Evolutionary conservation across 2,888 invertebrate species (phyloP), one percentile per base, ranked within the genome.

Genomic region (Acronicta aceris): DNA sequence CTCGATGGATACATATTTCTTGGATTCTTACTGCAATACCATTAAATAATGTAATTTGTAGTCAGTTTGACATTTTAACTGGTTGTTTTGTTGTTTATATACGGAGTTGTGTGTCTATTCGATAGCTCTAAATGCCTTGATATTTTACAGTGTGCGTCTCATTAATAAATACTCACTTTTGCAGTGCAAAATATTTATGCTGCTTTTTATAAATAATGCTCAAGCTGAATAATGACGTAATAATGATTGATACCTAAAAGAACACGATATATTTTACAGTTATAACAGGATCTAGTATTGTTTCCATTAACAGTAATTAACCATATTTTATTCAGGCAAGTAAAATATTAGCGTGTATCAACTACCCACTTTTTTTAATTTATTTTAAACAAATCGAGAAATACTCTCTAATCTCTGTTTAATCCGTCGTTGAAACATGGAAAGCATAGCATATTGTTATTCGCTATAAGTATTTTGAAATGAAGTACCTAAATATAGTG

Each of bases 1-100:
- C n/a, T 38, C 5, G n/a, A 13, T 21, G 13, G 3, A 36, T 36
- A 21, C 4, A 12, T 3, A 33, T 1, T 33, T 13, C 13, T 36
- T 36, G 4, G 36, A 36, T 36, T 13, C 13, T 5, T 36, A 13
- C 3, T 5, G 13, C 13, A 13, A 36, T 13, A 36, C 13, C 13
- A 36, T 13, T 12, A 4, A 36, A 36, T 13, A 36, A 36, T 36
- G 3, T 13, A 36, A 36, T 13, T 36, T 36, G 4, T 13, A 13
- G 4, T 17, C 21, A 0, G 16, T 27, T 12, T 10, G 6, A 49
- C n/a, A 59, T 59, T 53, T 46, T 17, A 36, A 53, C 48, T 4
- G 8, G 57, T 64, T 66, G 10, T 42, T 51, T 5, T 30, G 30
- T 30, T 30, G 30, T 9, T 40, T 30, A 66, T 12, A 53, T 25